Evolutionary conservation across 2,888 invertebrate genomes (phyloP), one percentile per base, ranked within the genome.

Genomic region (Strigamia crassipes): DNA sequence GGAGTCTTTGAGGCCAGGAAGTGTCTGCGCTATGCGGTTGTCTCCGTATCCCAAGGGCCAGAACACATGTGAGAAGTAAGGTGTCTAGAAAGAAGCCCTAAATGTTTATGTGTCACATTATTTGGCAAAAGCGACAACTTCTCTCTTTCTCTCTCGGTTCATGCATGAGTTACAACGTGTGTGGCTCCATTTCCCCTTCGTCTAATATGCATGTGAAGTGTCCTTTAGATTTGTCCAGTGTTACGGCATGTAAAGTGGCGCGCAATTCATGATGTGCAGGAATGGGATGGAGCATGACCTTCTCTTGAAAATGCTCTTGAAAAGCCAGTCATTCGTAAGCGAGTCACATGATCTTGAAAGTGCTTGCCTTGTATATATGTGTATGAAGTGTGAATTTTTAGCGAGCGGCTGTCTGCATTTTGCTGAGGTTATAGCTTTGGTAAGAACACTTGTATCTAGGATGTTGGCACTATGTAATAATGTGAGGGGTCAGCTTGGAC

Each of bases 201-300:
- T 46, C 46, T 56, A 56, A 56, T 56, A 56, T 56, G 56, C 56
- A 56, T 56, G 56, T 56, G 56, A 56, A 56, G 56, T 56, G 56
- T 56, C 56, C 56, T 18, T 56, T 18, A 56, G 56, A 56, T 56
- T 56, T 56, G 56, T 56, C 56, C 56, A 56, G 56, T 56, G 56
- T 56, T 56, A 56, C 56, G 56, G 18, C 56, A 56, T 56, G 56
- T 56, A 56, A 56, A 56, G 56, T 56, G 56, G 56, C 18, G 21
- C 56, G 56, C 56, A 56, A 56, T 56, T 56, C 56, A 56, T 56
- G 56, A 56, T 56, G 56, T 56, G 56, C 18, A 56, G 56, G 56
- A 56, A 56, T 56, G 56, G 56, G 56, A 56, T 56, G 56, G 56
- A 56, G 56, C 56, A 56, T 56, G 56, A 56, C 56, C 56, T 56